These are phyloP conservation scores for Euura saliciscinereae DNA, from an alignment of 1,140 invertebrate genomes.

Conservation along the genomic window DNA sequence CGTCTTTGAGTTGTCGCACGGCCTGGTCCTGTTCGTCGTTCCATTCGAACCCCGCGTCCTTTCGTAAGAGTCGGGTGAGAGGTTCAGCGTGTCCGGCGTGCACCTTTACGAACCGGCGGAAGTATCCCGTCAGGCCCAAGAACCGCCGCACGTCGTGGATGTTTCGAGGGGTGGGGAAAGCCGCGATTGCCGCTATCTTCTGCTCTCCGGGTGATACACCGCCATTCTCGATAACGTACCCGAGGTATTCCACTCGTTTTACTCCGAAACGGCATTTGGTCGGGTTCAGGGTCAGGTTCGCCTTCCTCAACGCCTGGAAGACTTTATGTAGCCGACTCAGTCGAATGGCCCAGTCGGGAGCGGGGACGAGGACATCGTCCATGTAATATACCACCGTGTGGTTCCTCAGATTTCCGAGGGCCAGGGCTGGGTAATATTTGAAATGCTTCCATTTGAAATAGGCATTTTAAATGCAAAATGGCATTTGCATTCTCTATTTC, in stretches of 20 bases:
- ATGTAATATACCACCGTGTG: too few species aligned
- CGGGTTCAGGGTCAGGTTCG: too few species aligned
- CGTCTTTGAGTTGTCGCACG: constrained; percentile 29
- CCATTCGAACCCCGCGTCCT: constrained; percentile 13
- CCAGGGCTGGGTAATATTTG: too few species aligned
- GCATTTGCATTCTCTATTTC: too few species aligned
- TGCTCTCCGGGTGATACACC: constrained; percentile 33
- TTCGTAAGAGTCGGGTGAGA: constrained; percentile 13
- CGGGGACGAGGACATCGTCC: too few species aligned
- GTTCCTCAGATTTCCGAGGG: too few species aligned
- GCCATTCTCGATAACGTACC: constrained; percentile 27
- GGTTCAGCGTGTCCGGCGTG: constrained; percentile 36
- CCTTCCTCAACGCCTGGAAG: too few species aligned
- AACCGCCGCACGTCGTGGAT: constrained; percentile 39
- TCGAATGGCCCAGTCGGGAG: too few species aligned
- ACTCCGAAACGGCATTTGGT: too few species aligned
- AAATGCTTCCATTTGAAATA: too few species aligned
- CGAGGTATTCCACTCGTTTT: constrained; percentile 13
- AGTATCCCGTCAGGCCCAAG: constrained; percentile 42
- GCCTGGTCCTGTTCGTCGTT: background rate
- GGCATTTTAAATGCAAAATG: too few species aligned
- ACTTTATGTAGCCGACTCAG: too few species aligned
- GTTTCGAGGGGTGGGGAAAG: constrained; percentile 40
- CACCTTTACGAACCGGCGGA: constrained; percentile 37
- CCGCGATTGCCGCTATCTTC: constrained; percentile 42